Evolutionary conservation across 2,888 invertebrate species (phyloP).

Genomic region (Ophion ellenae): DNA sequence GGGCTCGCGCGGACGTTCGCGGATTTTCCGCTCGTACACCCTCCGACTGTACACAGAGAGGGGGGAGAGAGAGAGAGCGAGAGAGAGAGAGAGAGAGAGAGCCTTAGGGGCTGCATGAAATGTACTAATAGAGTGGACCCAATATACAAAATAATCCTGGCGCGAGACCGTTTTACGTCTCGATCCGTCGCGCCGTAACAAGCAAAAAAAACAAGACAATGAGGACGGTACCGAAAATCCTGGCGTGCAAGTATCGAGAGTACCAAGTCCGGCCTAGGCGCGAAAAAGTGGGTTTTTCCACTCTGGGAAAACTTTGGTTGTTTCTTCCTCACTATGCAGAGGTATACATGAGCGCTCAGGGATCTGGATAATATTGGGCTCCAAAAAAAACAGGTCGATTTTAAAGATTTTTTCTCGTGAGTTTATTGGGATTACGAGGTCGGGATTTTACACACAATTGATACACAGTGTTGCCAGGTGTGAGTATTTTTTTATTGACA

Average conservation of each 20-base stretch:
- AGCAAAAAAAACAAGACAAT: conserved; percentile 22
- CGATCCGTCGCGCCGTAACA: conserved; percentile 28
- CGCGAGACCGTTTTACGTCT: conserved; percentile 40
- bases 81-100: too few species aligned
- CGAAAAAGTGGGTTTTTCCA: conserved; percentile 56
- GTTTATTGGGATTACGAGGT: too few species aligned
- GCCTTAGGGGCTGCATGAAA: background rate
- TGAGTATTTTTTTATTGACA: too few species aligned
- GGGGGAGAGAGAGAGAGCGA: too few species aligned
- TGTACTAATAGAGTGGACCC: conserved; percentile 9
- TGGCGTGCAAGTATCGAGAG: conserved; percentile 23
- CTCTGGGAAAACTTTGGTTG: conserved; percentile 38
- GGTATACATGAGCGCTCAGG: too few species aligned
- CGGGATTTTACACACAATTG: too few species aligned
- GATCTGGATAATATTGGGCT: too few species aligned
- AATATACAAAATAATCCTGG: conserved; percentile 43
- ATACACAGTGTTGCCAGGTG: too few species aligned
- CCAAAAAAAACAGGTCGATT: too few species aligned
- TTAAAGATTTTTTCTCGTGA: too few species aligned
- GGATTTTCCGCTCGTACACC: conserved; percentile 42
- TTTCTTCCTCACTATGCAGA: background rate
- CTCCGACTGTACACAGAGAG: background rate
- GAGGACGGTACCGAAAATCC: background rate
- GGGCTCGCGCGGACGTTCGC: conserved; percentile 47
- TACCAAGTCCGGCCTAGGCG: conserved; percentile 10